Conservation (phyloP, 2,113 vertebrate genomes). For the Python bivittatus region DNA sequence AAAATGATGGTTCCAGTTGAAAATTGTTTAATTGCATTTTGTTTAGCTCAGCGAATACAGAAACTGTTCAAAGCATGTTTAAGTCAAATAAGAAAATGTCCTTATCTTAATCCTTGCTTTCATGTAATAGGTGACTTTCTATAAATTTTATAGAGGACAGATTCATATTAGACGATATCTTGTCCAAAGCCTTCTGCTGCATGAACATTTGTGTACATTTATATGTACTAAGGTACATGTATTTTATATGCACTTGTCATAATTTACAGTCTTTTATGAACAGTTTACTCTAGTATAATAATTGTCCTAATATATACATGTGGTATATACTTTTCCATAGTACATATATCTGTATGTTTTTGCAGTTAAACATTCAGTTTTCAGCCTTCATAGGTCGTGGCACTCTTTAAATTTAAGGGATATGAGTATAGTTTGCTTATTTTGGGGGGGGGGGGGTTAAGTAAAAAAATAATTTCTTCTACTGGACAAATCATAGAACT, state of each 20-base stretch:
- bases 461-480: background rate
- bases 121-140: background rate
- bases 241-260: background rate
- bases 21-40: background rate
- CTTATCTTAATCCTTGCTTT: background rate
- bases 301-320: background rate
- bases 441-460: too few species aligned
- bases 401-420: background rate
- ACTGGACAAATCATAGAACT: background rate
- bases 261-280: background rate
- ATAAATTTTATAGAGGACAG: background rate
- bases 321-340: background rate
- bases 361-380: background rate
- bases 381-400: background rate
- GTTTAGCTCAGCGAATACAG: background rate
- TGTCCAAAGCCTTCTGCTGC: background rate
- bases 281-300: background rate
- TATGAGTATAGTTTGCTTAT: background rate
- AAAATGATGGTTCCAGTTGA: background rate
- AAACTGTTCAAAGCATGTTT: background rate
- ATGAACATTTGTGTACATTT: background rate
- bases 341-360: background rate
- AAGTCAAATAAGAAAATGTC: background rate
- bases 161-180: background rate
- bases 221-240: background rate